These are phyloP conservation scores for Peromyscus californicus DNA, from an alignment of 2,113 vertebrate species.

Conservation along the genomic window DNA sequence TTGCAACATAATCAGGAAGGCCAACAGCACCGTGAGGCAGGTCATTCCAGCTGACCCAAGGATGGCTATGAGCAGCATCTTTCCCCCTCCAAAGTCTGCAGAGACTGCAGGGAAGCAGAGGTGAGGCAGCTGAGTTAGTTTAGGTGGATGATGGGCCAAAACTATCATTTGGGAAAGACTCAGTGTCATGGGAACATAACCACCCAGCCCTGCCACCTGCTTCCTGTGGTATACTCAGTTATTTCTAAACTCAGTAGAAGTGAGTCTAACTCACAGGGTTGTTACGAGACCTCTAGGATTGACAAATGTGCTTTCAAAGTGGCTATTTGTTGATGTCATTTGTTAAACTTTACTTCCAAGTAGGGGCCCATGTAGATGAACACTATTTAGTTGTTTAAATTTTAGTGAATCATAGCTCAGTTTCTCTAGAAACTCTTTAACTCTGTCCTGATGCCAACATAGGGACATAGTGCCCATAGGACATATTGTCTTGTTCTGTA, in stretches of 20 bases:
- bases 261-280: not conserved
- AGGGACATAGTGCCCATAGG: not conserved
- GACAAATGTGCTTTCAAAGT: not conserved
- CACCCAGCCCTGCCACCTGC: not conserved
- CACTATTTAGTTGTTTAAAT: not conserved
- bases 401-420: not conserved
- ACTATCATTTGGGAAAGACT: not conserved
- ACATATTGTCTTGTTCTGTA: not conserved
- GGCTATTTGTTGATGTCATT: not conserved
- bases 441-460: not conserved
- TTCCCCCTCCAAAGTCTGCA: slow-evolving; percentile 87
- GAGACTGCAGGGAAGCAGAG: slow-evolving; percentile 77
- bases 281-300: not conserved
- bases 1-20: slow-evolving; percentile 93
- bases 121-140: slow-evolving; percentile 10
- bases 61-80: slow-evolving; percentile 94
- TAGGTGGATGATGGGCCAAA: not conserved
- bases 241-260: slow-evolving; percentile 36
- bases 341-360: slow-evolving; percentile 30
- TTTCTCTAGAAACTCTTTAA: not conserved
- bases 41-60: slow-evolving; percentile 95
- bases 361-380: not conserved
- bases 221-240: not conserved
- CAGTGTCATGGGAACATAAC: no score
- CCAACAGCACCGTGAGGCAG: slow-evolving; percentile 93